Evolutionary conservation across 1,140 invertebrate species (phyloP), one percentile per base, ranked within the genome.

Genomic region (Conus betulinus): DNA sequence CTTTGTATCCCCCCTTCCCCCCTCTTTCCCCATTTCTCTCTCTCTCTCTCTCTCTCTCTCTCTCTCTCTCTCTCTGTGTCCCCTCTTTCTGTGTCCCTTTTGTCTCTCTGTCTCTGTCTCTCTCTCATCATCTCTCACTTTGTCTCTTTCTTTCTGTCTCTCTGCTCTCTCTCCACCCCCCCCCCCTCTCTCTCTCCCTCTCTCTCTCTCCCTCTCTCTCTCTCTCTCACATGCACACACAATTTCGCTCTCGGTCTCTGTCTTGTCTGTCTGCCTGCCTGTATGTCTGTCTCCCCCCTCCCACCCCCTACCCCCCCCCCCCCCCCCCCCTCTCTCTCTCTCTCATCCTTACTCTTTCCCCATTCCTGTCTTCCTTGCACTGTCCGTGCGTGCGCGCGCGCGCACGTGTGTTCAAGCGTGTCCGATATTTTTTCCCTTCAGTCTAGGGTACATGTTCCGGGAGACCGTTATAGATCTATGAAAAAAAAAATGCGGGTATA

Each of bases 31-130:
- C 51, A 10, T 79, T 7, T 39, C 20, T 39, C 78, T 79, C 25
- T 79, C 78, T 79, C 25, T 79, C 78, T 79, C 25, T 39, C 78
- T 79, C 25, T 39, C 78, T 39, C 25, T 79, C 78, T 79, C 25
- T 39, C 25, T 79, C 25, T 79, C 25, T 39, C 25, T 79, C 78
- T 79, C 25, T 39, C 25, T 79, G 13, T 79, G 5, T 39, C 25
- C 39, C 78, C 39, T n/a, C 23, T n/a, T 51, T 25, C 39, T n/a
- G 1, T n/a, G 0, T 20, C 11, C 15, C 20, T 11, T 10, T 11
- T 51, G 7, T 79, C 51, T 79, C 27, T 51, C 51, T 79, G 1
- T 79, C 51, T 51, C 51, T 79, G 13, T 51, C 51, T 79, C 78
- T 51, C 51, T 79, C 51, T 79, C 27, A 10, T 25, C 39, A 8